A percentile compares a stretch with the other conserved stretches of the same genome.
Evolutionary conservation across 1,140 invertebrate genomes (phyloP).

Genomic region (Hyles euphorbiae): DNA sequence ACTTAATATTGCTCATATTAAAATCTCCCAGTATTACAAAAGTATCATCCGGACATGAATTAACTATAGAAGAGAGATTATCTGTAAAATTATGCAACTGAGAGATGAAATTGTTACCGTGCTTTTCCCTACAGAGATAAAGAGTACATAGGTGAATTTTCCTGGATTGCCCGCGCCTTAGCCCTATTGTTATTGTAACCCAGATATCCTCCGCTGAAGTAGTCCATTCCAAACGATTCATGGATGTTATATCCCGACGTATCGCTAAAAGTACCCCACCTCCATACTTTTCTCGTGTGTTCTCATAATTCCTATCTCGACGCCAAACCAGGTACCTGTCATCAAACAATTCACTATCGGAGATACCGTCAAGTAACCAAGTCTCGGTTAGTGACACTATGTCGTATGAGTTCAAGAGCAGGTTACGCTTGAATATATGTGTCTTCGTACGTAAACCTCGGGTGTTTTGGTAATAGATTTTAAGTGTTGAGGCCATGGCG

Average conservation of each 20-base stretch:
- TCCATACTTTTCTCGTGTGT: slow-evolving; percentile 10
- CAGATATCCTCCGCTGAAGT: slow-evolving; percentile 26
- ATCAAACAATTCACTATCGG: slow-evolving; percentile 12
- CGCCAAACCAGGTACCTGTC: slow-evolving; percentile 11
- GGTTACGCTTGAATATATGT: no score
- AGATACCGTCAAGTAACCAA: slow-evolving; percentile 7
- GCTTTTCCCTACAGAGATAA: slow-evolving; percentile 19
- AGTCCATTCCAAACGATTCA: slow-evolving; percentile 16
- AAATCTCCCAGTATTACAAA: slow-evolving; percentile 13
- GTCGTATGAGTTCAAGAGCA: neutral
- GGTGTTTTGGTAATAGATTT: no score
- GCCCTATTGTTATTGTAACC: slow-evolving; percentile 12
- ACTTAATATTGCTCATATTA: slow-evolving; percentile 5
- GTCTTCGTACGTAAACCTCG: no score
- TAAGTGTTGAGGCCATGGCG: no score
- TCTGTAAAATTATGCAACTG: slow-evolving; percentile 16
- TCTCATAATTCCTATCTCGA: slow-evolving; percentile 9
- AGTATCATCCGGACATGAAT: slow-evolving; percentile 13
- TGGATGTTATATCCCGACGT: slow-evolving; percentile 9
- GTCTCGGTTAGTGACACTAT: slow-evolving; percentile 11
- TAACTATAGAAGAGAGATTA: slow-evolving; percentile 14
- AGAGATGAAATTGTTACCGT: slow-evolving; percentile 15
- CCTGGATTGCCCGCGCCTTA: neutral
- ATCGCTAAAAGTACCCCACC: slow-evolving; percentile 16
- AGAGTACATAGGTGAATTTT: slow-evolving; percentile 21